A percentile compares a stretch with the other conserved stretches of the same genome.
Conservation (phyloP, 2,888 invertebrate genomes). For the Anagyrus pseudococci region DNA sequence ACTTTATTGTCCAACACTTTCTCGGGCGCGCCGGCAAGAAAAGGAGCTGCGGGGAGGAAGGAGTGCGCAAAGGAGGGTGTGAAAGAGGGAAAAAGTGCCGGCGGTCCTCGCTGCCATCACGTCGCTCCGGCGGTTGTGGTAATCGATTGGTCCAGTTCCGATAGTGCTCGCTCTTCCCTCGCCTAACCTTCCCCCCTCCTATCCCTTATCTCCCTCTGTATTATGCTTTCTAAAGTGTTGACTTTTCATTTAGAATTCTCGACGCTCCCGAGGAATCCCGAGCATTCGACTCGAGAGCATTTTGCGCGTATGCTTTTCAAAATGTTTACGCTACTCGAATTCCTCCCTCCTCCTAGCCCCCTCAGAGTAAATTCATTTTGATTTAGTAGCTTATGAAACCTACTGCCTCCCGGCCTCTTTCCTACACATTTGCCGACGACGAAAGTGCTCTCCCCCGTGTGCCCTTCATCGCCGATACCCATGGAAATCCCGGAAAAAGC, state of each 20-base stretch:
- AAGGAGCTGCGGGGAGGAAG: not conserved
- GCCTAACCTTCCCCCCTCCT: not conserved
- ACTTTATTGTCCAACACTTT: conserved; percentile 40
- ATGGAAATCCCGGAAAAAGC: no score
- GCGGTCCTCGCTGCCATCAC: not conserved
- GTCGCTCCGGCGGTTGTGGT: conserved; percentile 8
- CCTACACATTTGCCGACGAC: no score
- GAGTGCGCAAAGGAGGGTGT: not conserved
- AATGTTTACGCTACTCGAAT: not conserved
- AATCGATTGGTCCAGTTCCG: conserved; percentile 19
- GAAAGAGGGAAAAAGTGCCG: not conserved
- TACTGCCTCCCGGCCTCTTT: no score
- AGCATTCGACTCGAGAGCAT: conserved; percentile 12
- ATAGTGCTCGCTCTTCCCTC: not conserved
- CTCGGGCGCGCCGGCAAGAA: conserved; percentile 4
- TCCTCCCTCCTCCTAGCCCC: no score
- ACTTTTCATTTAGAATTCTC: conserved; percentile 32
- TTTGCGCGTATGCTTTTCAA: not conserved
- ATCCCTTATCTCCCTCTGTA: not conserved
- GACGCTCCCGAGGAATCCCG: not conserved
- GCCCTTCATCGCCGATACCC: no score
- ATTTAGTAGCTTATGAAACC: no score
- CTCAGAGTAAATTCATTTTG: no score
- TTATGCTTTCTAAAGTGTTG: conserved; percentile 25
- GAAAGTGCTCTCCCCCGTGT: no score